Percentiles rank a stretch among this genome's conserved stretches.
Conservation (phyloP, 1,140 invertebrate species). For the Pararge aegeria region DNA sequence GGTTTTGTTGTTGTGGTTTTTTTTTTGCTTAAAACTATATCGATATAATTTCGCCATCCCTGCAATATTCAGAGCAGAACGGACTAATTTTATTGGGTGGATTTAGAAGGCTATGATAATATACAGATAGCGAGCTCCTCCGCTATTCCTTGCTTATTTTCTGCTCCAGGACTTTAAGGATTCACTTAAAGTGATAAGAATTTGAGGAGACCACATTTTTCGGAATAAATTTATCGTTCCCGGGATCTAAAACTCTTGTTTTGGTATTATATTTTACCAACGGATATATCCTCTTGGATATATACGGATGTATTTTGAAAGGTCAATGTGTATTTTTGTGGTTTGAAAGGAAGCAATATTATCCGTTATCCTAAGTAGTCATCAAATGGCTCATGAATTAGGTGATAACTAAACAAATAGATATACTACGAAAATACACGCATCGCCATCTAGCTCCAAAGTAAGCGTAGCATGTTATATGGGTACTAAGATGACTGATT, state of each 20-base stretch:
- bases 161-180: slow-evolving; percentile 36
- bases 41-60: slow-evolving; percentile 30
- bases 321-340: too few relatives aligned
- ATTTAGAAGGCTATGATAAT: slow-evolving; percentile 63
- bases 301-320: too few relatives aligned
- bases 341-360: too few relatives aligned
- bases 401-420: too few relatives aligned
- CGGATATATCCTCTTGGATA: too few relatives aligned
- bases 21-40: neutral
- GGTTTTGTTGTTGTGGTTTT: too few relatives aligned
- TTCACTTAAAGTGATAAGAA: slow-evolving; percentile 29
- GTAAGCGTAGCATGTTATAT: too few relatives aligned
- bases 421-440: too few relatives aligned
- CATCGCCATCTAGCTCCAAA: too few relatives aligned
- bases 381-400: too few relatives aligned
- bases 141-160: slow-evolving; percentile 37
- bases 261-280: neutral
- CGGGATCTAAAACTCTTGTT: neutral
- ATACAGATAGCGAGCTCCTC: slow-evolving; percentile 43
- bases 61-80: slow-evolving; percentile 46
- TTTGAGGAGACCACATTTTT: slow-evolving; percentile 13
- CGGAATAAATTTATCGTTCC: slow-evolving; percentile 8
- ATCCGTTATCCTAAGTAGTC: too few relatives aligned
- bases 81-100: slow-evolving; percentile 69
- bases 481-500: too few relatives aligned